Evolutionary conservation across 2,888 invertebrate genomes (phyloP), one percentile per base, ranked within the genome.

Genomic region (Nowickia ferox): DNA sequence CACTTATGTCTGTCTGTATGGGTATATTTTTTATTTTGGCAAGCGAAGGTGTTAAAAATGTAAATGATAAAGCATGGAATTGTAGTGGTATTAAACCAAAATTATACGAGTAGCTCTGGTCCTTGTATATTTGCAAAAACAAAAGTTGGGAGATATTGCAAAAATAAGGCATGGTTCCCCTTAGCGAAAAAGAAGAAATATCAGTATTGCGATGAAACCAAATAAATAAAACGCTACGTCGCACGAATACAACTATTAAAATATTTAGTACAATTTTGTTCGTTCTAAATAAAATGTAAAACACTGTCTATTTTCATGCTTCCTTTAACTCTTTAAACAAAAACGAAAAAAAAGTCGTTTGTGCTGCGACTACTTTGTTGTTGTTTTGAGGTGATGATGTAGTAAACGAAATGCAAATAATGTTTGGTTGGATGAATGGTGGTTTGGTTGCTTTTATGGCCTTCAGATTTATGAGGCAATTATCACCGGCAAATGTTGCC

Each of bases 381-480:
- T 22, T 61, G 61, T 63, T 63, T 75, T 42, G 10, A 53, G 61
- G 74, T 63, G 74, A 63, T 38, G 74, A 75, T 75, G 61, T 48
- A 59, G 19, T 15, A 17, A 66, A 57, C 53, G 22, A 77, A 61
- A 61, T 42, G 42, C 51, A 61, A 69, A 61, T 69, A 69, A 76
- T 44, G 2, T 22, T 53, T 65, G 19, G 48, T 38, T 59, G 10
- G 55, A 9, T 19, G 42, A 17, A 59, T 87, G 57, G 38, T 57
- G 57, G 57, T n/a, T 2, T 88, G 84, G 78, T 85, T 61, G 51
- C 63, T 87, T 85, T 87, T 84, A 79, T 87, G 61, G 75, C 78
- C 74, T 78, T 66, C 66, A 82, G 78, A 82, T 87, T 84, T 87
- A 83, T 80, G 83, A 71, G 83, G 79, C 79, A 86, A 83, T 86